A percentile compares a stretch with the other conserved stretches of the same genome.
These are phyloP conservation scores for Jacana jacana DNA, from an alignment of 2,113 vertebrate genomes.

Conservation along the genomic window DNA sequence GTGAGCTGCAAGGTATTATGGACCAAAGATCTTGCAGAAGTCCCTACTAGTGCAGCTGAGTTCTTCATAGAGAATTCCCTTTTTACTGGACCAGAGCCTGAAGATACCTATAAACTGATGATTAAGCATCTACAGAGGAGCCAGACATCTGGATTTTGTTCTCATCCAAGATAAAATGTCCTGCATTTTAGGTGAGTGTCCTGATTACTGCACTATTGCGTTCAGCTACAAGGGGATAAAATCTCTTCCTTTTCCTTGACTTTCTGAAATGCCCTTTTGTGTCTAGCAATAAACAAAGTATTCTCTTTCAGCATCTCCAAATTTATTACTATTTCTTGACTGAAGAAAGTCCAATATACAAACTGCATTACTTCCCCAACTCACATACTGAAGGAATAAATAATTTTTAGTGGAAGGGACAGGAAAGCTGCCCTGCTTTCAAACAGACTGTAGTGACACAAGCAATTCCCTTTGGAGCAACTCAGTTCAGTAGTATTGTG, in stretches of 20 bases:
- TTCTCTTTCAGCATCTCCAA: conserved; percentile 6
- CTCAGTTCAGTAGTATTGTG: not conserved
- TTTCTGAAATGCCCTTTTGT: not conserved
- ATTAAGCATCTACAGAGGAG: not conserved
- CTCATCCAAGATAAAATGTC: not conserved
- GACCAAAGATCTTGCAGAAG: not conserved
- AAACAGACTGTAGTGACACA: not conserved
- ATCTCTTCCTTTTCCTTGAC: not conserved
- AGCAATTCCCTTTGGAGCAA: not conserved
- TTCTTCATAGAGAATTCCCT: not conserved
- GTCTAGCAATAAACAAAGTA: not conserved
- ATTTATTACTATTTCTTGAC: conserved; percentile 19
- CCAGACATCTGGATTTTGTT: not conserved
- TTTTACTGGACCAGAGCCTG: not conserved
- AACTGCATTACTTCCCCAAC: not conserved
- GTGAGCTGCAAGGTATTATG: not conserved
- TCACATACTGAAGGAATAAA: conserved; percentile 19
- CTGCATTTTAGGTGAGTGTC: not conserved
- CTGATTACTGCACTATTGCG: not conserved
- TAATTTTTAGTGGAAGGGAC: not conserved
- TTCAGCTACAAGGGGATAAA: not conserved
- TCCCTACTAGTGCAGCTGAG: not conserved
- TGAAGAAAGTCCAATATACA: conserved; percentile 7
- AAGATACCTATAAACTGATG: not conserved
- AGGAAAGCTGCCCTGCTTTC: not conserved